Evolutionary conservation across 2,888 invertebrate species (phyloP).

Genomic region (Agriotes lineatus): DNA sequence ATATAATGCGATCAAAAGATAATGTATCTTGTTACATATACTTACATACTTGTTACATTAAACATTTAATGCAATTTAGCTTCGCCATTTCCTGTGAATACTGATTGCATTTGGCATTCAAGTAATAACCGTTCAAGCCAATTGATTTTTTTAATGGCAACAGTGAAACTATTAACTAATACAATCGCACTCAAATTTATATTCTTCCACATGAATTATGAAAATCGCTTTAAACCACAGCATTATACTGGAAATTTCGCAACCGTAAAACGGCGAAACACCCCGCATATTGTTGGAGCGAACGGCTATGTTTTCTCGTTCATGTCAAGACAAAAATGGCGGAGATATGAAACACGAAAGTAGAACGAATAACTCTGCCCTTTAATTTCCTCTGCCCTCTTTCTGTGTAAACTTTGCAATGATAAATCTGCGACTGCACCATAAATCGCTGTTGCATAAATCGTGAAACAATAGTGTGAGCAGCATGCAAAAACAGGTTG

Average conservation of each 20-base stretch:
- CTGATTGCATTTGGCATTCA: no score
- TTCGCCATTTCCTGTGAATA: no score
- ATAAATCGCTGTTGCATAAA: slow-evolving; percentile 16
- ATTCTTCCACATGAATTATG: no score
- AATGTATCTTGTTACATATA: no score
- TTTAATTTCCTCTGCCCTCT: slow-evolving; percentile 6
- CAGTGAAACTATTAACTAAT: no score
- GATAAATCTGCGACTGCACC: neutral
- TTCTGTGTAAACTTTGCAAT: neutral
- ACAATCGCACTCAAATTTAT: no score
- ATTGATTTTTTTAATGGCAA: no score
- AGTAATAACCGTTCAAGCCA: no score
- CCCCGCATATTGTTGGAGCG: neutral
- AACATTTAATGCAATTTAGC: no score
- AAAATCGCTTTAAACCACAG: neutral
- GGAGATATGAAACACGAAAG: neutral
- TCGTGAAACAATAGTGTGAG: slow-evolving; percentile 1
- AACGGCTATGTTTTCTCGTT: neutral
- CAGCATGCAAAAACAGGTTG: slow-evolving; percentile 5
- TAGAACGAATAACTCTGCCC: slow-evolving; percentile 3
- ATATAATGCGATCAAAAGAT: no score
- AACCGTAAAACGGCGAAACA: slow-evolving; percentile 4
- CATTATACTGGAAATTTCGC: no score
- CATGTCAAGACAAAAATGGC: neutral
- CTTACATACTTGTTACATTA: no score